phyloP scores from a whole-genome alignment of 2,797 vertebrate species.

The Naso thynnoides region DNA sequence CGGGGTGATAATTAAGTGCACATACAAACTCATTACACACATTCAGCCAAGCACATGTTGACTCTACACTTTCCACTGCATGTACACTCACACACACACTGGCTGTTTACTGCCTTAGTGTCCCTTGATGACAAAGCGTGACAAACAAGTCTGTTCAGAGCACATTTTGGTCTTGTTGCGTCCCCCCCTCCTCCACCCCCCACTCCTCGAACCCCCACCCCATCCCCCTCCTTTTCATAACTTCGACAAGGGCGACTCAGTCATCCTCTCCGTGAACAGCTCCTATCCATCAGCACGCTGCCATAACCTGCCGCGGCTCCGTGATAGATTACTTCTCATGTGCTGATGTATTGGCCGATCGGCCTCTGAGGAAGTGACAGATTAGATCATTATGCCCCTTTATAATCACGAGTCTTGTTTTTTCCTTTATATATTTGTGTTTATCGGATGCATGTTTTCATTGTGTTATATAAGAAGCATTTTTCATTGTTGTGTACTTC shows the following conservation, averaged over 20 bases:
- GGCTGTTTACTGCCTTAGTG: constrained; percentile 58
- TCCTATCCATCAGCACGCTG: constrained; percentile 76
- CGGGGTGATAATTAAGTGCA: constrained; percentile 50
- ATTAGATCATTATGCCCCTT: constrained; percentile 76
- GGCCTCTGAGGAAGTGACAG: constrained; percentile 74
- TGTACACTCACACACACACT: constrained; percentile 9
- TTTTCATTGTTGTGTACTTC: constrained; percentile 26
- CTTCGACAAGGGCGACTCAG: constrained; percentile 78
- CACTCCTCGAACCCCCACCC: constrained; percentile 17
- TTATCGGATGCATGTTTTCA: constrained; percentile 36
- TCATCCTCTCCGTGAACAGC: constrained; percentile 69
- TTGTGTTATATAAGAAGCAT: constrained; percentile 21
- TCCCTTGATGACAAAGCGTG: constrained; percentile 69
- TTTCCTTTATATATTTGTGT: constrained; percentile 28
- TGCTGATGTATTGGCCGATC: constrained; percentile 75
- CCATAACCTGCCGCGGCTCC: constrained; percentile 70
- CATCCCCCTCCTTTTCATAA: constrained; percentile 60
- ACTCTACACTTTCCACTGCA: constrained; percentile 16
- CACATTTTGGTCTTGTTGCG: constrained; percentile 66
- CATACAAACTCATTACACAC: not conserved
- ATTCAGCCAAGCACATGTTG: constrained; percentile 5
- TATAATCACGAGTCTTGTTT: constrained; percentile 60
- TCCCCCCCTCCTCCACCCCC: not conserved
- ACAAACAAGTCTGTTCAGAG: constrained; percentile 75
- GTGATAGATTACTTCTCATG: constrained; percentile 71